These are phyloP conservation scores for Agrotis segetum DNA, from an alignment of 2,888 invertebrate genomes.

Conservation along the genomic window DNA sequence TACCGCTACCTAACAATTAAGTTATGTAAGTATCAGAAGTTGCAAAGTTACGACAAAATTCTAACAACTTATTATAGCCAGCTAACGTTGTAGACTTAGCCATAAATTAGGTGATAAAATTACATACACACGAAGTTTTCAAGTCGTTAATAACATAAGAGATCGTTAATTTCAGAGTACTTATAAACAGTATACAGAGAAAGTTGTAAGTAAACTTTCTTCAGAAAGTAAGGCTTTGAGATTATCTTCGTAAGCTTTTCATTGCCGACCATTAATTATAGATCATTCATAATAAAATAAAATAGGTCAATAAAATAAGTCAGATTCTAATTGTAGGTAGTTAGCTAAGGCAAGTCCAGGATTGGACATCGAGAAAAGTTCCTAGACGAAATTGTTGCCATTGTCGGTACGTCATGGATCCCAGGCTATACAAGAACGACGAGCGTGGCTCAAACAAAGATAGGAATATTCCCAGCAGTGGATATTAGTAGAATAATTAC, in stretches of 20 bases:
- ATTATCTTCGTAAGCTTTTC: constrained; percentile 1
- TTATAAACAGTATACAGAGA: constrained; percentile 35
- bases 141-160: constrained; percentile 29
- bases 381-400: no score
- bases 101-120: constrained; percentile 27
- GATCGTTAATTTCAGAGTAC: constrained; percentile 25
- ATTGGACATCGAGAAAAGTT: no score
- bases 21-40: no score
- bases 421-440: no score
- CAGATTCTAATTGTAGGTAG: no score
- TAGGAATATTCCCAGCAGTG: no score
- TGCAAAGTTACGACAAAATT: neutral
- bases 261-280: neutral
- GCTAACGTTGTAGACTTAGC: neutral
- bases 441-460: no score
- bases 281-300: neutral
- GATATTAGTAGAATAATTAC: no score
- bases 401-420: no score
- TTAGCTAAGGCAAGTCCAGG: no score
- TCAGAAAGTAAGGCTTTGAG: constrained; percentile 27
- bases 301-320: no score
- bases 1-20: neutral
- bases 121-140: constrained; percentile 15
- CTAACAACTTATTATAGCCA: neutral
- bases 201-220: constrained; percentile 24